Base-by-base conservation (phyloP, 2,888 invertebrate genomes). In the Cephus rjabovi region DNA sequence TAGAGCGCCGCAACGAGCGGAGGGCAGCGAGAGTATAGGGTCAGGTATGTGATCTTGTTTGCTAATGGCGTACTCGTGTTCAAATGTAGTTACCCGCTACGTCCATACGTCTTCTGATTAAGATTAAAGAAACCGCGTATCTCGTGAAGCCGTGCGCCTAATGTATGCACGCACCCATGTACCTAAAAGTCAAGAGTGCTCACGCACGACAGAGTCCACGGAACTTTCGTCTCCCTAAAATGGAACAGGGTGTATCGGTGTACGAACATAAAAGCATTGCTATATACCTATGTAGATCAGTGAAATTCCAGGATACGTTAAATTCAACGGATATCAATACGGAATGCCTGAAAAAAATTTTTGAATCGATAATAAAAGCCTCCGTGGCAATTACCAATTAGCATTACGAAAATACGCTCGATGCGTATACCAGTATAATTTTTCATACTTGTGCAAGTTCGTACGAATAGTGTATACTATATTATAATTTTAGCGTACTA, bases 61-160 rank as follows among this genome's bases (percentile, higher is more conserved):
- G 90, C 90, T 90, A 90, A 90, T 90, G 90, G 90, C 88, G 88
- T 90, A 90, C 90, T 88, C 90, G 88, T 90, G 90, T 90, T 89
- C 89, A 86, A 87, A 88, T 89, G 89, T 90, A 87, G 89, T 87
- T 87, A 87, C 85, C 83, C 83, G 86, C 84, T 86, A 87, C 85
- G 88, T 88, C 89, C 88, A 90, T 90, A 89, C 86, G 89, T 90
- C 89, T 89, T 90, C 87, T 89, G 90, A 90, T 90, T 90, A 88
- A 90, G 90, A 90, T 90, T 90, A 89, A 90, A 90, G 89, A 88
- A 89, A 89, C 86, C 87, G 89, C 89, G 85, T 87, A 87, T 89
- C 86, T 87, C 86, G 84, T 81, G 75, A 82, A 76, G 82, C 81
- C 85, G 86, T 80, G 82, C 80, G n/a, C 37, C 84, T 86, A 86